Conservation (phyloP, 2,113 vertebrate genomes). For the Embiotoca jacksoni region DNA sequence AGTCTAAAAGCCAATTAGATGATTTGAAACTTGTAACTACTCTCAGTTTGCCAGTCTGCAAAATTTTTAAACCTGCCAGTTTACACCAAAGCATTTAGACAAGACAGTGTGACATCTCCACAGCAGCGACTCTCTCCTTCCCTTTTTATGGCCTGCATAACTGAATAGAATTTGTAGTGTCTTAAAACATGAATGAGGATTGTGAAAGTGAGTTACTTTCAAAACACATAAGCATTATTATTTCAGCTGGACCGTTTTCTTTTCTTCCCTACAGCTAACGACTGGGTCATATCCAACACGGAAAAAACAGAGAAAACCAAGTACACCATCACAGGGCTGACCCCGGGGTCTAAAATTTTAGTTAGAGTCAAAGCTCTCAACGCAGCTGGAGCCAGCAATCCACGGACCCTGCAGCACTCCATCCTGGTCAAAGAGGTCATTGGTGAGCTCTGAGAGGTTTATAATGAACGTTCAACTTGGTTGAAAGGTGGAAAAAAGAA, state of each 20-base stretch:
- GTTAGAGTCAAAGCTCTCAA: constrained; percentile 96
- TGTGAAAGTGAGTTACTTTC: too few species aligned
- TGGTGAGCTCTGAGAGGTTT: constrained; percentile 82
- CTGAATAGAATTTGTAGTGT: too few species aligned
- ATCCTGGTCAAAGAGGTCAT: constrained; percentile 95
- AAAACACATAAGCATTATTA: too few species aligned
- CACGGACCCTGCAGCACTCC: constrained; percentile 90
- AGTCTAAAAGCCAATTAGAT: too few species aligned
- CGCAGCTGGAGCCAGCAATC: constrained; percentile 90
- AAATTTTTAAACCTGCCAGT: too few species aligned
- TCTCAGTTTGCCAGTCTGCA: too few species aligned
- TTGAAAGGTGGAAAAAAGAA: background rate
- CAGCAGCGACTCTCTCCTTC: too few species aligned
- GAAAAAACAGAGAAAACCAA: constrained; percentile 94
- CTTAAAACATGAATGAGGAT: too few species aligned
- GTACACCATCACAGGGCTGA: constrained; percentile 92
- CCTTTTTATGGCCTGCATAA: too few species aligned
- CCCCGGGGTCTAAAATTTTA: constrained; percentile 88
- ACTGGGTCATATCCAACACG: constrained; percentile 90
- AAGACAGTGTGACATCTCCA: too few species aligned
- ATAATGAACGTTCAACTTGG: background rate
- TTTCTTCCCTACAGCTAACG: constrained; percentile 82
- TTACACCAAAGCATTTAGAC: too few species aligned
- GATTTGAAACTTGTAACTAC: too few species aligned
- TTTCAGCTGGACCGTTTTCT: background rate